Percentiles rank a stretch among this genome's conserved stretches.
Conservation (phyloP, 2,797 vertebrate genomes). For the Fistularia commersonii region DNA sequence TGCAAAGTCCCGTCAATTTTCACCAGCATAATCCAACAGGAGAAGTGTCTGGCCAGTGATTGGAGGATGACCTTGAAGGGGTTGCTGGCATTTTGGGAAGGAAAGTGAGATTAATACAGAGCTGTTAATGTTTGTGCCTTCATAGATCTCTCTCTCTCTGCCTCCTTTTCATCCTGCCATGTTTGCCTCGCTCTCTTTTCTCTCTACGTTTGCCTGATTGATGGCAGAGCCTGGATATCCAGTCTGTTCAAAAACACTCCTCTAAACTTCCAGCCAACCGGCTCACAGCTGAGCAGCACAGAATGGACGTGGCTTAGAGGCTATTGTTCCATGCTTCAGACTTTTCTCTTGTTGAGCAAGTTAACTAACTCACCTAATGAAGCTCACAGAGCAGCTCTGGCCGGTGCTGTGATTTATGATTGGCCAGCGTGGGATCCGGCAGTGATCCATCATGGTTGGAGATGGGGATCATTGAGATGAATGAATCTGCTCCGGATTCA, state of each 20-base stretch:
- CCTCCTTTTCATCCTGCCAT: conserved; percentile 23
- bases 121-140: conserved; percentile 49
- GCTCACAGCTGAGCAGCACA: conserved; percentile 8
- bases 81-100: conserved; percentile 52
- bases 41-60: conserved; percentile 52
- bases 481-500: conserved; percentile 47
- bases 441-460: conserved; percentile 56
- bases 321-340: conserved; percentile 1
- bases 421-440: conserved; percentile 38
- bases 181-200: conserved; percentile 17
- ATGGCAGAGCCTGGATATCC: conserved; percentile 20
- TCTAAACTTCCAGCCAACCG: conserved; percentile 28
- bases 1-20: conserved; percentile 55
- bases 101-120: conserved; percentile 63
- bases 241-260: conserved; percentile 31
- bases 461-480: conserved; percentile 64
- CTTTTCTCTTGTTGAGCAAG: conserved; percentile 15
- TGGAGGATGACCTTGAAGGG: conserved; percentile 67
- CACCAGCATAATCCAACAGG: conserved; percentile 48
- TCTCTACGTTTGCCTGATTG: conserved; percentile 41
- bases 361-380: conserved; percentile 34
- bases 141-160: conserved; percentile 34
- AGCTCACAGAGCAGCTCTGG: conserved; percentile 19
- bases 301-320: not conserved
- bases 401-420: conserved; percentile 46